These are phyloP conservation scores for Ricordea florida DNA, from an alignment of 92 coral and sea anemone genomes.

Conservation along the genomic window DNA sequence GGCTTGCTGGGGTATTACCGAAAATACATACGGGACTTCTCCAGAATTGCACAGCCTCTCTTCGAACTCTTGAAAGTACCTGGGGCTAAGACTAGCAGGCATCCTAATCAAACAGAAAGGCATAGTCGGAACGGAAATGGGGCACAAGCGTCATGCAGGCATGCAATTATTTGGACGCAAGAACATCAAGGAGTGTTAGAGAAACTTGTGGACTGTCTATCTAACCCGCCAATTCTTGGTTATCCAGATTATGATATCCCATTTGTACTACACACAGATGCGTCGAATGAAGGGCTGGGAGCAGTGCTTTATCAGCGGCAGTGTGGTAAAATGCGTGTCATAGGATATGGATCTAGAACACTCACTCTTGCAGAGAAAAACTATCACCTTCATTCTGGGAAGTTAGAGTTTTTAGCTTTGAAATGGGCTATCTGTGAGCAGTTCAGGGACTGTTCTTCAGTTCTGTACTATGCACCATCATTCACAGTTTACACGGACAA, in stretches of 20 bases:
- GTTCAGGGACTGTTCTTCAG: too few species aligned
- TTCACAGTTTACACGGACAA: too few species aligned
- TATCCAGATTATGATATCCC: slow-evolving; percentile 27
- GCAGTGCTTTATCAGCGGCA: slow-evolving; percentile 40
- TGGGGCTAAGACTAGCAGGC: not conserved
- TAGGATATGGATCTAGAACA: slow-evolving; percentile 17
- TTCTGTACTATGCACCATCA: too few species aligned
- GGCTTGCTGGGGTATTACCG: slow-evolving; percentile 34
- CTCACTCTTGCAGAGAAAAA: too few species aligned
- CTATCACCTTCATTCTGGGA: too few species aligned
- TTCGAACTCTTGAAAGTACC: slow-evolving; percentile 18
- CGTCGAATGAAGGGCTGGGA: slow-evolving; percentile 45
- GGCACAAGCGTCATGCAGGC: not conserved
- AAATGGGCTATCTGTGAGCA: too few species aligned
- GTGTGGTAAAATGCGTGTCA: slow-evolving; percentile 26
- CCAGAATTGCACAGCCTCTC: slow-evolving; percentile 36
- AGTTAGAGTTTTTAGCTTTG: too few species aligned
- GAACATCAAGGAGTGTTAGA: slow-evolving; percentile 1
- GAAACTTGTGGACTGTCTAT: not conserved
- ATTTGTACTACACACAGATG: slow-evolving; percentile 27
- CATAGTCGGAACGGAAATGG: not conserved
- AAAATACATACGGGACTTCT: slow-evolving; percentile 11
- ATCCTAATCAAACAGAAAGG: not conserved
- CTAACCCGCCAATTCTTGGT: slow-evolving; percentile 34
- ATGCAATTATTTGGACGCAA: not conserved